Base-by-base conservation (phyloP, 2,888 invertebrate species). In the Anaspis maculata region DNA sequence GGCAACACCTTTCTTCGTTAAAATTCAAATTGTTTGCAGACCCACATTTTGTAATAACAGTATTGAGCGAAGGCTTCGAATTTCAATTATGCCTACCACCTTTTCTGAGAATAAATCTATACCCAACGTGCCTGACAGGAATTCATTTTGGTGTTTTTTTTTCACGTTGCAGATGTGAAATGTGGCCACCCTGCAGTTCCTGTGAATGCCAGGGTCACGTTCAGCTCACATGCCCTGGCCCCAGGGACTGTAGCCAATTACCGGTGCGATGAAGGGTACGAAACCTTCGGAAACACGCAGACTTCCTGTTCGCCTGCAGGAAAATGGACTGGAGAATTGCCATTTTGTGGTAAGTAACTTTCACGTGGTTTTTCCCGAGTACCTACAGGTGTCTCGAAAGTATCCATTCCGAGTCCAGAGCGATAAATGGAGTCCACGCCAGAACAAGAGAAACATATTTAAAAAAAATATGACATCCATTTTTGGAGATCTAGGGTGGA, bases 121-220 rank as follows among this genome's bases (percentile, higher is more conserved):
- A n/a, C n/a, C n/a, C n/a, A n/a, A n/a, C n/a, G n/a, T n/a, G n/a
- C n/a, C n/a, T n/a, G n/a, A n/a, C n/a, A n/a, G n/a, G n/a, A n/a
- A n/a, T n/a, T n/a, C n/a, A n/a, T n/a, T n/a, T n/a, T n/a, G n/a
- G n/a, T n/a, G n/a, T n/a, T n/a, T 3, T 15, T 27, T 32, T 30
- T 34, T 44, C 41, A 37, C 28, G 26, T 55, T 54, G 23, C 52
- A 56, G 57, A 48, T 14, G 64, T 68, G 23, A 73, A 67, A 52
- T 90, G 90, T 64, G 87, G 87, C 15, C 85, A 84, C 56, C 90
- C 90, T 14, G 83, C 88, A 9, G 83, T 90, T 48, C 88, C 89
- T 12, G 69, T 83, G 34, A 90, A 90, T 67, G 81, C 89, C 35
- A 74, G 76, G 59, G 82, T 89, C 29, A 67, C 73, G 19, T 64